A percentile compares a stretch with the other conserved stretches of the same genome.
phyloP scores from a whole-genome alignment of 2,888 invertebrate genomes.

The Callinectes sapidus region DNA sequence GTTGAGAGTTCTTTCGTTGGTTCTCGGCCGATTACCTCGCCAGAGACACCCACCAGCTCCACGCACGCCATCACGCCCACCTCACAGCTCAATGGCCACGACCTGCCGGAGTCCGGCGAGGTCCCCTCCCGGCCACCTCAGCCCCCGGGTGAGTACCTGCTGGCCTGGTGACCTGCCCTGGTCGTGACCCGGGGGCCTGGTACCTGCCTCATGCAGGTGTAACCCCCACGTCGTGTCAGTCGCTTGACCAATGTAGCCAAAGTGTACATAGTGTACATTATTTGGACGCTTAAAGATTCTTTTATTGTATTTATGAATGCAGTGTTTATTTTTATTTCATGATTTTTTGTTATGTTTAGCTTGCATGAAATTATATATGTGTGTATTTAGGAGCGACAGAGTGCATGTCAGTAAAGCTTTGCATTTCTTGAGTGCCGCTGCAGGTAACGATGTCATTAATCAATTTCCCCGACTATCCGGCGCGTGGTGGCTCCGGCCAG shows the following conservation, averaged over 20 bases:
- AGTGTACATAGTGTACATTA: conserved; percentile 66
- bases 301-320: conserved; percentile 58
- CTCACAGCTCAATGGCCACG: conserved; percentile 60
- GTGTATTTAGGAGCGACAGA: conserved; percentile 31
- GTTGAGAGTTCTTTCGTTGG: conserved; percentile 94
- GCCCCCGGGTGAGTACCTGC: conserved; percentile 71
- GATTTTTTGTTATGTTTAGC: conserved; percentile 49
- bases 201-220: conserved; percentile 25
- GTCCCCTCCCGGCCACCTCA: conserved; percentile 54
- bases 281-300: conserved; percentile 48
- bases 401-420: conserved; percentile 56
- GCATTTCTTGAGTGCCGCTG: conserved; percentile 50
- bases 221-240: conserved; percentile 36
- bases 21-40: conserved; percentile 89
- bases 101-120: conserved; percentile 45
- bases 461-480: conserved; percentile 61
- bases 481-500: conserved; percentile 41
- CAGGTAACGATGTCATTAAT: conserved; percentile 61
- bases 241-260: conserved; percentile 54
- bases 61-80: conserved; percentile 59
- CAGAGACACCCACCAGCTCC: conserved; percentile 76
- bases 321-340: conserved; percentile 52
- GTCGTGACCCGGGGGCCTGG: conserved; percentile 36
- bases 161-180: conserved; percentile 63
- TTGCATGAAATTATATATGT: conserved; percentile 55